Conservation (phyloP, 1,140 invertebrate genomes). For the Calosoma granatense region DNA sequence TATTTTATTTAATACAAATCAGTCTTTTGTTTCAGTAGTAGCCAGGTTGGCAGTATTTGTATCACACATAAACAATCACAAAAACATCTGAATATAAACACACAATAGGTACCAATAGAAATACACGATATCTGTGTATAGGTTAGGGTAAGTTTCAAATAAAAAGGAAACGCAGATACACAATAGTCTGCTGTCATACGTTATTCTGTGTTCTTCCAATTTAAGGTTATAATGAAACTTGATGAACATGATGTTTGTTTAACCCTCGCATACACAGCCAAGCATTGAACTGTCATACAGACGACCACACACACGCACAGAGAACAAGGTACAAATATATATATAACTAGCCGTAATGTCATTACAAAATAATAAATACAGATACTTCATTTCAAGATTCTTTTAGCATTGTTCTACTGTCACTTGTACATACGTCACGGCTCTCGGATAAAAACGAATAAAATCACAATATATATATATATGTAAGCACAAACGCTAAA, state of each 20-base stretch:
- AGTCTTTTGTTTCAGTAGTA: constrained; percentile 32
- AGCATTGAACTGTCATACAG: background rate
- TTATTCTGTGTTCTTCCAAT: too few relatives aligned
- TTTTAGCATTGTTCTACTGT: background rate
- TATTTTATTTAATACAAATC: constrained; percentile 29
- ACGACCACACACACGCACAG: constrained; percentile 1
- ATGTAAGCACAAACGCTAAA: too few relatives aligned
- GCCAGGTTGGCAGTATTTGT: constrained; percentile 25
- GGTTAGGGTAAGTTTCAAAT: too few relatives aligned
- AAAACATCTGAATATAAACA: constrained; percentile 27
- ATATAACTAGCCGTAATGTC: background rate
- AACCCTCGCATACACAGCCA: background rate
- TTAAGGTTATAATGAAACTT: too few relatives aligned
- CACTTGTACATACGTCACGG: too few relatives aligned
- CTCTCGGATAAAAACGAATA: too few relatives aligned
- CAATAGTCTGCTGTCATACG: too few relatives aligned
- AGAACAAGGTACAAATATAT: background rate
- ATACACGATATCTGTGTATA: background rate
- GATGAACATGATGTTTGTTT: background rate
- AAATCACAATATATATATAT: too few relatives aligned
- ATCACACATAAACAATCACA: constrained; percentile 33
- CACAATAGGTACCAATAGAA: constrained; percentile 17
- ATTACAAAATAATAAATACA: background rate
- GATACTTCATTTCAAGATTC: background rate
- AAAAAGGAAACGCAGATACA: too few relatives aligned